Base-by-base conservation (phyloP, 2,888 invertebrate species). In the Hesperia comma region DNA sequence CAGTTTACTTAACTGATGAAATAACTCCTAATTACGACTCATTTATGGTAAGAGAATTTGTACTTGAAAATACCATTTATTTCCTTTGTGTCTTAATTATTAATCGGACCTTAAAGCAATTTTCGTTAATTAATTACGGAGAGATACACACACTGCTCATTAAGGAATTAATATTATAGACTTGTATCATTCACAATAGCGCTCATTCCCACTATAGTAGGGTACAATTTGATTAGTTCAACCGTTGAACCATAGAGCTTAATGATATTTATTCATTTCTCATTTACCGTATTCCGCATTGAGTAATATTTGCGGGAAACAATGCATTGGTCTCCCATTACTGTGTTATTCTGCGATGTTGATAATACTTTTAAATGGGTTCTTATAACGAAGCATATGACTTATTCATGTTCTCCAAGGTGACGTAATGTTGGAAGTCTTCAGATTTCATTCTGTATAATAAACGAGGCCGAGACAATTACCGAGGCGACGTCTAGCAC, bases 321-420 rank as follows among this genome's bases (percentile, higher is more conserved):
- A 67, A 61, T 69, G 67, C 61, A 69, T 68, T 57, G 68, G 70
- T 64, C 53, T 64, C 32, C 57, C 64, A 64, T 58, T 64, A 71
- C 71, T 69, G 67, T 63, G 66, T 70, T 68, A 68, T 67, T 72
- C 70, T 70, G 72, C 64, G 74, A 75, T 75, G 79, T 77, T 77
- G 79, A 77, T 80, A 78, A 75, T 77, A 80, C 80, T 87, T 87
- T 84, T 84, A 80, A 84, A 81, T 86, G 82, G 62, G 85, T 86
- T 86, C 86, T 87, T 87, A 83, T 90, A 90, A 90, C 88, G 90
- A 90, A 85, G 79, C 79, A 75, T 82, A 91, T 91, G 90, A 88
- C 83, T 90, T 91, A 91, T 91, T 91, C 91, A 91, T 91, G 77
- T 75, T 80, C 80, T 81, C 74, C 75, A 82, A 85, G 82, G 85